Evolutionary conservation across 2,888 invertebrate genomes (phyloP).

Genomic region (Stenchaetothrips biformis): DNA sequence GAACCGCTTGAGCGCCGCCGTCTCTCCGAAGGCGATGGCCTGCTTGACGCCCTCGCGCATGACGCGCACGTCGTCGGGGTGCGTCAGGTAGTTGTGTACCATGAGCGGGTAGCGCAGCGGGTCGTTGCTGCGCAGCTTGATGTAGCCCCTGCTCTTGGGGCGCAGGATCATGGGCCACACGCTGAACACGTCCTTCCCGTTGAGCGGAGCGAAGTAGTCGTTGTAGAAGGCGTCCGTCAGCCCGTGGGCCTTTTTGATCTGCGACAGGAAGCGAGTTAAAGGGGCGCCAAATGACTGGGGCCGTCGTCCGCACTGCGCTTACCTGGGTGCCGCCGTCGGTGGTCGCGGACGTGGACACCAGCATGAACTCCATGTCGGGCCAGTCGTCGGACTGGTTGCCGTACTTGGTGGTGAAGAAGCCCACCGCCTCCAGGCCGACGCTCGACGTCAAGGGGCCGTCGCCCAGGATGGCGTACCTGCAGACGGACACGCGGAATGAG

Average conservation of each 20-base stretch:
- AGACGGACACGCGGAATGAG: neutral
- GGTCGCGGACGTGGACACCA: slow-evolving; percentile 74
- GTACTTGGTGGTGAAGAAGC: slow-evolving; percentile 83
- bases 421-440: slow-evolving; percentile 80
- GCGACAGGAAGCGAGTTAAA: slow-evolving; percentile 44
- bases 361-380: slow-evolving; percentile 89
- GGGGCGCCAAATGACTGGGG: too few species aligned
- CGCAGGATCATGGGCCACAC: slow-evolving; percentile 86
- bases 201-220: slow-evolving; percentile 66
- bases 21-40: slow-evolving; percentile 60
- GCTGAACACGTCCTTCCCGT: slow-evolving; percentile 70
- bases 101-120: slow-evolving; percentile 71
- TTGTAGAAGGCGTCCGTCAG: slow-evolving; percentile 75
- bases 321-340: slow-evolving; percentile 71
- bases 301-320: slow-evolving; percentile 28
- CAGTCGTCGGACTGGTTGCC: slow-evolving; percentile 81
- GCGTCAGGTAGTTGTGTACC: slow-evolving; percentile 86
- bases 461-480: slow-evolving; percentile 75
- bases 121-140: slow-evolving; percentile 62
- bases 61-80: slow-evolving; percentile 77
- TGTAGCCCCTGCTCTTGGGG: slow-evolving; percentile 76
- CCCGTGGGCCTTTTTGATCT: slow-evolving; percentile 71
- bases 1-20: slow-evolving; percentile 54
- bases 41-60: slow-evolving; percentile 83
- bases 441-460: slow-evolving; percentile 82